Conservation (phyloP, 2,797 vertebrate species). For the Paramormyrops hopkinsi region DNA sequence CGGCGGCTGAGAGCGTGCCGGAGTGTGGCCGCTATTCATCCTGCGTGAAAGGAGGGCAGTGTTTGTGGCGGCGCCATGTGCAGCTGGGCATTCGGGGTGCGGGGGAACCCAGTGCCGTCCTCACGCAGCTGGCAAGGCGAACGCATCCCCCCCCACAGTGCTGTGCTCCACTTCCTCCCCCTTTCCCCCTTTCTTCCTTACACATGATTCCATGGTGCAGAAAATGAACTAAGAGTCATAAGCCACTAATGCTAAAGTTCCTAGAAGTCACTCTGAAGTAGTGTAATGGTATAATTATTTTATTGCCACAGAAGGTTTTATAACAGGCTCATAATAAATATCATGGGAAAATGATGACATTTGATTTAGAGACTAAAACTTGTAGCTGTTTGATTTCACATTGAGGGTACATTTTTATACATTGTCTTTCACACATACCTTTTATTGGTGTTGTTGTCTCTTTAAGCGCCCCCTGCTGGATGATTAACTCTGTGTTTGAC, state of each 20-base stretch:
- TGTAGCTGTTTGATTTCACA: not conserved
- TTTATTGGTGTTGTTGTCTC: not conserved
- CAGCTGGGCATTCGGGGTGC: slow-evolving; percentile 14
- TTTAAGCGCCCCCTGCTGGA: not conserved
- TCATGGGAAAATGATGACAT: not conserved
- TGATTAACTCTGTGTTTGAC: not conserved
- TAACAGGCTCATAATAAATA: not conserved
- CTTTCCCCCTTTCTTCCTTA: not conserved
- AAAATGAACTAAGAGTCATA: not conserved
- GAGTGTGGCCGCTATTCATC: slow-evolving; percentile 14
- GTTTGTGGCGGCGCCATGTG: slow-evolving; percentile 21
- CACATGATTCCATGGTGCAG: not conserved
- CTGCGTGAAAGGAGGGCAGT: slow-evolving; percentile 40
- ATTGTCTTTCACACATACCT: not conserved
- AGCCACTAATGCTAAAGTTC: not conserved
- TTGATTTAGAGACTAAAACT: not conserved
- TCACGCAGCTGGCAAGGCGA: not conserved
- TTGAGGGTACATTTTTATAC: not conserved
- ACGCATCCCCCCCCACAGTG: not conserved
- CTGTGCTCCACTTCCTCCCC: not conserved
- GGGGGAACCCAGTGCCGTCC: not conserved
- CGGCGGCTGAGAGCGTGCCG: not conserved
- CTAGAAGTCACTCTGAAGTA: not conserved
- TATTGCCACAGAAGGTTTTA: not conserved
- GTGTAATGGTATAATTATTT: not conserved